Evolutionary conservation across 2,888 invertebrate species (phyloP), one percentile per base, ranked within the genome.

Genomic region (Ramazzottius varieornatus): DNA sequence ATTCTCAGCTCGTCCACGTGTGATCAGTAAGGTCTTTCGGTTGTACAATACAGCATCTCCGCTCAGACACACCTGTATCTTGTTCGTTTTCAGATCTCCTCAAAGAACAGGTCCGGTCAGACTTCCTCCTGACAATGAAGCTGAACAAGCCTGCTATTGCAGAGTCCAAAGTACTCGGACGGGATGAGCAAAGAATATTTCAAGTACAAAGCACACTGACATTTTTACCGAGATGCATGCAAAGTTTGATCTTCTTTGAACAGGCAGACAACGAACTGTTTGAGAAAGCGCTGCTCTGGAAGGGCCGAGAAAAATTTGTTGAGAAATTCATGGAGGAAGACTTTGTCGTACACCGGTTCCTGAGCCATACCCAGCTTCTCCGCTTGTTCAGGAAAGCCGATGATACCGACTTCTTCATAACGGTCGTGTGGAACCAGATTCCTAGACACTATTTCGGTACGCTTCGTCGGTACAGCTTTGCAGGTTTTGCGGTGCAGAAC

Each of bases 61-160:
- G 40, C 20, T 13, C 40, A 40, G 8, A 40, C 20, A 40, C n/a
- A n/a, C n/a, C n/a, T n/a, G n/a, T n/a, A n/a, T n/a, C n/a, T n/a
- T n/a, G n/a, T 40, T 8, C 20, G 40, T 40, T 16, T 24, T 13
- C 54, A 54, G 54, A 54, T 54, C 4, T 29, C 8, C 29, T 29
- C n/a, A 54, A 54, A 29, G 54, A 54, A 54, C 54, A 54, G 54
- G n/a, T 54, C 54, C 20, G 54, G 54, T 54, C 54, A 24, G 54
- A 54, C 29, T 54, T 54, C 29, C 54, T 54, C 54, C 54, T 54
- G 20, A 54, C 54, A 16, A 54, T 54, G 54, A 16, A 29, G 29
- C 29, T 54, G 4, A 54, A 54, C 29, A 54, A 54, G 54, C 54
- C 54, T 8, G 54, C 16, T 8, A 16, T 54, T 16, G 54, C 54